Evolutionary conservation across 2,888 invertebrate species (phyloP).

Genomic region (Onthophagus sagittarius): DNA sequence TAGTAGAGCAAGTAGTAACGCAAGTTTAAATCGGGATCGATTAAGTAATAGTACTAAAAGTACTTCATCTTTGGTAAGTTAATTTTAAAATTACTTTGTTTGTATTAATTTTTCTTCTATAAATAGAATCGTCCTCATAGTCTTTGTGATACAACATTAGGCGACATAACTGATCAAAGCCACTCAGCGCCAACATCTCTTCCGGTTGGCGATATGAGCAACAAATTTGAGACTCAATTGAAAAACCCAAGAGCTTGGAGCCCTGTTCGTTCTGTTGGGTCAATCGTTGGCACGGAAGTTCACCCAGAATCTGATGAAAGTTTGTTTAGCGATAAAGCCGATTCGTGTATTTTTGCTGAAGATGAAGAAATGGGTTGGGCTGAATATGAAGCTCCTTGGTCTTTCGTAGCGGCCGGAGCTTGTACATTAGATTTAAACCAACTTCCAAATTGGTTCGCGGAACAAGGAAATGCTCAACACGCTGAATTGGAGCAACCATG

Average conservation of each 20-base stretch:
- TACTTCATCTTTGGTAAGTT: conserved; percentile 57
- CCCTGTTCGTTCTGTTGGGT: conserved; percentile 82
- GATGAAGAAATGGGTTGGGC: conserved; percentile 78
- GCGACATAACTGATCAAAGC: conserved; percentile 66
- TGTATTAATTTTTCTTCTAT: not conserved
- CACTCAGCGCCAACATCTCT: conserved; percentile 70
- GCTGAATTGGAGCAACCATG: conserved; percentile 69
- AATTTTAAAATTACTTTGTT: not conserved
- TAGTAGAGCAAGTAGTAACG: conserved; percentile 76
- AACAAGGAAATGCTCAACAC: conserved; percentile 43
- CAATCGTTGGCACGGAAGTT: conserved; percentile 79
- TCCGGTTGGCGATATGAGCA: conserved; percentile 55
- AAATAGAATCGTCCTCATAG: conserved; percentile 52
- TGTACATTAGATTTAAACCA: conserved; percentile 68
- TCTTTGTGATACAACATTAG: conserved; percentile 52
- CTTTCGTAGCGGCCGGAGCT: conserved; percentile 68
- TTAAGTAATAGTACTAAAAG: conserved; percentile 51
- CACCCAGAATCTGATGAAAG: conserved; percentile 81
- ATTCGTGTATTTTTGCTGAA: conserved; percentile 76
- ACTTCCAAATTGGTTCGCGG: conserved; percentile 70
- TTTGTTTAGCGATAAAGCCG: conserved; percentile 67
- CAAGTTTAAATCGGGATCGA: conserved; percentile 55
- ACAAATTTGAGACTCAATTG: conserved; percentile 68
- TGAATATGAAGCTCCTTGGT: conserved; percentile 78
- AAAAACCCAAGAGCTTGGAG: conserved; percentile 83